Evolutionary conservation across 2,888 invertebrate genomes (phyloP).

Genomic region (Polylopha cassiicola): DNA sequence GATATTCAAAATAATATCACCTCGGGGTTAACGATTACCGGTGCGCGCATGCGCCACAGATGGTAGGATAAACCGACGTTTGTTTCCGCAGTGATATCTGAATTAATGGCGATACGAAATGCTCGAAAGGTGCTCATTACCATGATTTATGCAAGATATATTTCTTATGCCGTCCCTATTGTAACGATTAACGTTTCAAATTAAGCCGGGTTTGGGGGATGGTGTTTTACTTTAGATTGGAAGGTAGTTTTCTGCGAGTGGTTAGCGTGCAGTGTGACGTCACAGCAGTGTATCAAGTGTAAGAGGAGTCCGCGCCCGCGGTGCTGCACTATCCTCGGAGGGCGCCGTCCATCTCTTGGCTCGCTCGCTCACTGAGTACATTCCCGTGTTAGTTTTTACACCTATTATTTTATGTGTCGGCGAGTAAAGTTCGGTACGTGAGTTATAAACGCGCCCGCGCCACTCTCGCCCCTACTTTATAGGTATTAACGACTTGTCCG

Average conservation of each 20-base stretch:
- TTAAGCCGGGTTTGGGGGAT: slow-evolving; percentile 30
- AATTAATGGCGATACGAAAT: slow-evolving; percentile 75
- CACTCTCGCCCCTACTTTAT: slow-evolving; percentile 78
- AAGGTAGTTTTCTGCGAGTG: slow-evolving; percentile 8
- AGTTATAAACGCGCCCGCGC: slow-evolving; percentile 77
- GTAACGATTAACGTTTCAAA: slow-evolving; percentile 54
- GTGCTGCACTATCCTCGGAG: slow-evolving; percentile 28
- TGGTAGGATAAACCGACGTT: slow-evolving; percentile 75
- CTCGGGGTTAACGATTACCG: slow-evolving; percentile 77
- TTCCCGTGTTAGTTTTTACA: slow-evolving; percentile 78
- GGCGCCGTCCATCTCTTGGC: slow-evolving; percentile 67
- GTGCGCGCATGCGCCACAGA: slow-evolving; percentile 74
- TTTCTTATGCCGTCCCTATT: slow-evolving; percentile 58
- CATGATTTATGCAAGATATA: slow-evolving; percentile 75
- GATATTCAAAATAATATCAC: slow-evolving; percentile 77
- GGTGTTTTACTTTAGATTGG: slow-evolving; percentile 22
- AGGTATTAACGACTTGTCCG: slow-evolving; percentile 78
- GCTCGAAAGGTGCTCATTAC: slow-evolving; percentile 76
- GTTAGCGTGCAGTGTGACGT: slow-evolving; percentile 29
- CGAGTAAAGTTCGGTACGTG: slow-evolving; percentile 78
- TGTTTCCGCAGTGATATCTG: slow-evolving; percentile 78
- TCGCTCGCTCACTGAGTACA: slow-evolving; percentile 74
- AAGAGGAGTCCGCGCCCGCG: slow-evolving; percentile 29
- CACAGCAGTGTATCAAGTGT: slow-evolving; percentile 31
- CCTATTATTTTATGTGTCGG: slow-evolving; percentile 78